Conservation (phyloP, 1,140 invertebrate species). For the Drosophila pectinifera region DNA sequence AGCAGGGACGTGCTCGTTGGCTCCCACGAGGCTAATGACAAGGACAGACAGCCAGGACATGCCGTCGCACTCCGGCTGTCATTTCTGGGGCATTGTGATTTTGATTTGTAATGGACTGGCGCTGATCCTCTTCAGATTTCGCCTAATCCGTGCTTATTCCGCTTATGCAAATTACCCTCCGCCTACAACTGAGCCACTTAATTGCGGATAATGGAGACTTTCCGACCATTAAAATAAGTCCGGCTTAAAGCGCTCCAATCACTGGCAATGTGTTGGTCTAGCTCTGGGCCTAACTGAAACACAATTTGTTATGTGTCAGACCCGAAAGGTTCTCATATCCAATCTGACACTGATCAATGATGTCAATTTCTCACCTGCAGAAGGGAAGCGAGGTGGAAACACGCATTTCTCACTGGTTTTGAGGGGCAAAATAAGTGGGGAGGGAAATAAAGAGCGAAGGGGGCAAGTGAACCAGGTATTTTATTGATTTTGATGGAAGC, state of each 20-base stretch:
- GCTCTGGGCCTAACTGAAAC: constrained; percentile 1
- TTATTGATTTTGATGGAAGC: not conserved
- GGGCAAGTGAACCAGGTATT: not conserved
- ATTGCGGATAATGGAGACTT: constrained; percentile 36
- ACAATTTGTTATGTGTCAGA: constrained; percentile 38
- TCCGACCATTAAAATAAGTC: not conserved
- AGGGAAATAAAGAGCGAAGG: not conserved
- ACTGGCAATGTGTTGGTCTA: not conserved
- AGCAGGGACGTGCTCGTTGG: constrained; percentile 44
- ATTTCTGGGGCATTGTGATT: constrained; percentile 36
- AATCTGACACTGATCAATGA: constrained; percentile 65
- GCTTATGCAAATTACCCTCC: constrained; percentile 32
- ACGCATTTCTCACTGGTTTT: constrained; percentile 21
- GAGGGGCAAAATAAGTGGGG: not conserved
- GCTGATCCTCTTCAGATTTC: constrained; percentile 35
- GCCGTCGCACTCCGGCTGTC: not conserved
- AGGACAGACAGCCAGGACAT: constrained; percentile 33
- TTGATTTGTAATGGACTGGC: constrained; percentile 47
- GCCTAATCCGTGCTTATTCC: constrained; percentile 19
- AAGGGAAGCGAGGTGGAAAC: constrained; percentile 8
- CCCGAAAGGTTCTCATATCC: constrained; percentile 39
- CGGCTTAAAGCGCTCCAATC: constrained; percentile 8
- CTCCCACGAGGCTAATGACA: constrained; percentile 46
- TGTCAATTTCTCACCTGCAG: constrained; percentile 52
- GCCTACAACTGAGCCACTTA: constrained; percentile 28